Base-by-base conservation (phyloP, 2,888 invertebrate genomes). In the Cheilosia pagana region DNA sequence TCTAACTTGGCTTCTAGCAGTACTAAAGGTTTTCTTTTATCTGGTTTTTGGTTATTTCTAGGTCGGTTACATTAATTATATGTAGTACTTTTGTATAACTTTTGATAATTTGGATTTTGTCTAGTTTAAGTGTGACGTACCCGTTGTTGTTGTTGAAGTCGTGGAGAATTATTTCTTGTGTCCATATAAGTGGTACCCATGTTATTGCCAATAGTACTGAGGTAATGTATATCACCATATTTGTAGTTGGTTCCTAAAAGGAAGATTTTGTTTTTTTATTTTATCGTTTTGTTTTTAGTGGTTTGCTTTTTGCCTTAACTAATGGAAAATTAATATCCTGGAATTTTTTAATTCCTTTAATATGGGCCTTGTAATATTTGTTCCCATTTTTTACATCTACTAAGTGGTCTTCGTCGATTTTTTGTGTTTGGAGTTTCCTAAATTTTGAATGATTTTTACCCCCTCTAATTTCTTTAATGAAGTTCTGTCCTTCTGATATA, bases 331-430 rank as follows among this genome's bases (percentile, higher is more conserved):
- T 28, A 28, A 28, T 81, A 21, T 86, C 67, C 60, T 86, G 86
- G 25, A 70, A 76, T 39, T 83, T 83, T 45, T 82, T 86, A 5
- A 50, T 75, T 57, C n/a, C 52, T 71, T 79, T 87, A 14, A 86
- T 41, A 28, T 87, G 87, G 0, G 68, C 70, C 57, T 81, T 86
- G 53, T 87, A 86, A 28, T 86, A 87, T 43, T 87, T n/a, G n/a
- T n/a, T n/a, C n/a, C n/a, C n/a, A n/a, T n/a, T n/a, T n/a, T n/a
- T n/a, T n/a, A n/a, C n/a, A n/a, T n/a, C n/a, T n/a, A n/a, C n/a
- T n/a, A n/a, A n/a, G n/a, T n/a, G n/a, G n/a, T n/a, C n/a, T n/a
- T n/a, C n/a, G n/a, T n/a, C n/a, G n/a, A n/a, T n/a, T n/a, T n/a
- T n/a, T n/a, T n/a, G n/a, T n/a, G n/a, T n/a, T n/a, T n/a, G n/a